Evolutionary conservation across 2,888 invertebrate species (phyloP).

Genomic region (Euspilapteryx auroguttella): DNA sequence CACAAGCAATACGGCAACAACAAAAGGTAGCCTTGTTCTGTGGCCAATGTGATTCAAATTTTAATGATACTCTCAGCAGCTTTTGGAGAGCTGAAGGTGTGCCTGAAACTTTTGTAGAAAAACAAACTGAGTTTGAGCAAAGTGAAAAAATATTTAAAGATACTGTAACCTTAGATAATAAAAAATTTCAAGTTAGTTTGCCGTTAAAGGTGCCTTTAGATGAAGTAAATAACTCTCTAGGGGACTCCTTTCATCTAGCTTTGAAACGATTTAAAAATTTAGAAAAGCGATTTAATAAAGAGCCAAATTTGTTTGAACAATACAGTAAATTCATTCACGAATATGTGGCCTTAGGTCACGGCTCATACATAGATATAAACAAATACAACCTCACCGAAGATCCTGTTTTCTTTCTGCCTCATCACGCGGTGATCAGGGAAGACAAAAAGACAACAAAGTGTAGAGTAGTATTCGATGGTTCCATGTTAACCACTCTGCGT

Average conservation of each 20-base stretch:
- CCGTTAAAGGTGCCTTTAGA: constrained; percentile 3
- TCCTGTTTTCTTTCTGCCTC: constrained; percentile 1
- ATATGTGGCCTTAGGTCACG: constrained; percentile 5
- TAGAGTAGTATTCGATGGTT: background rate
- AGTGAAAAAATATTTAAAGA: constrained; percentile 1
- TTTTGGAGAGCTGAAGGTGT: constrained; percentile 3
- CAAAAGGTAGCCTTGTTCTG: background rate
- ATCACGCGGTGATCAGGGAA: background rate
- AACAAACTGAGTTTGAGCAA: background rate
- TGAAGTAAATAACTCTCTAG: background rate
- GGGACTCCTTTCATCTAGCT: constrained; percentile 1
- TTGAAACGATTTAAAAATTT: background rate
- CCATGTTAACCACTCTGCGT: background rate
- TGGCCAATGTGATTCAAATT: constrained; percentile 1
- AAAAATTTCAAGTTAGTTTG: constrained; percentile 4
- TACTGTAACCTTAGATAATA: constrained; percentile 1
- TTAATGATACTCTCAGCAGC: background rate
- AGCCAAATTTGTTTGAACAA: background rate
- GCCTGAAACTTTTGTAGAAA: constrained; percentile 1
- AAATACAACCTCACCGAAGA: too few relatives aligned
- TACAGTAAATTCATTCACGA: constrained; percentile 3
- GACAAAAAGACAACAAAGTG: too few relatives aligned
- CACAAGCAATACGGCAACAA: background rate
- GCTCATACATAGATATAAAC: background rate
- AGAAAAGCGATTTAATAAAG: background rate